These are phyloP conservation scores for Drosophila siamana DNA, from an alignment of 2,888 invertebrate genomes.

Conservation along the genomic window DNA sequence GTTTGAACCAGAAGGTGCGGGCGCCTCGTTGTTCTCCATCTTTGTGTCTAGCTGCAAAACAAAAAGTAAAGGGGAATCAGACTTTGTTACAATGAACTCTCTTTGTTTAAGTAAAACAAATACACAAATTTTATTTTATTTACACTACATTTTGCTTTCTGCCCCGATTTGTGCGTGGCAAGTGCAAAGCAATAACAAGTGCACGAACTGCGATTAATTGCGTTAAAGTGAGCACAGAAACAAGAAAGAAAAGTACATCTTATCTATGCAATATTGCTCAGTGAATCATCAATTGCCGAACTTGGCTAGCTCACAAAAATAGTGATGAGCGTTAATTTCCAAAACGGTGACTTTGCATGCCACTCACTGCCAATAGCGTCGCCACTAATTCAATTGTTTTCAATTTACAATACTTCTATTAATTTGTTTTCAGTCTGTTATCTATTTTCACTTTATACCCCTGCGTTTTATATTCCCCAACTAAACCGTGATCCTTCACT, in stretches of 20 bases:
- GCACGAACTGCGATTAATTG: constrained; percentile 38
- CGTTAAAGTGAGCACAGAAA: constrained; percentile 11
- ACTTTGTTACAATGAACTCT: constrained; percentile 24
- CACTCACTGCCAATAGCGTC: background rate
- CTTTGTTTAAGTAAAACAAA: constrained; percentile 22
- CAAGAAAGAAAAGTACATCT: constrained; percentile 51
- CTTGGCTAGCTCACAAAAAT: constrained; percentile 34
- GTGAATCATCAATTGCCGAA: constrained; percentile 52
- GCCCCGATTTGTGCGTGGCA: constrained; percentile 8
- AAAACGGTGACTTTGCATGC: constrained; percentile 28
- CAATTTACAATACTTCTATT: background rate
- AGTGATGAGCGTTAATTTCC: constrained; percentile 34
- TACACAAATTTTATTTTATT: constrained; percentile 13
- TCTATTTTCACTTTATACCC: background rate
- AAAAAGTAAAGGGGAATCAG: constrained; percentile 3
- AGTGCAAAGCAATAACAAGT: constrained; percentile 8
- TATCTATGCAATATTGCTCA: constrained; percentile 63
- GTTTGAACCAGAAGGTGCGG: constrained; percentile 72
- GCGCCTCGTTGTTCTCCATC: constrained; percentile 74
- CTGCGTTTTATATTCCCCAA: background rate
- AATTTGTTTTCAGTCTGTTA: background rate
- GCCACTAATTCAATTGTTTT: background rate
- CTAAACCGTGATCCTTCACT: constrained; percentile 38
- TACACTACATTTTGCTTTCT: constrained; percentile 20
- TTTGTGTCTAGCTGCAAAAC: constrained; percentile 22